phyloP scores from a whole-genome alignment of 1,140 invertebrate genomes.

The Phortica variegata region DNA sequence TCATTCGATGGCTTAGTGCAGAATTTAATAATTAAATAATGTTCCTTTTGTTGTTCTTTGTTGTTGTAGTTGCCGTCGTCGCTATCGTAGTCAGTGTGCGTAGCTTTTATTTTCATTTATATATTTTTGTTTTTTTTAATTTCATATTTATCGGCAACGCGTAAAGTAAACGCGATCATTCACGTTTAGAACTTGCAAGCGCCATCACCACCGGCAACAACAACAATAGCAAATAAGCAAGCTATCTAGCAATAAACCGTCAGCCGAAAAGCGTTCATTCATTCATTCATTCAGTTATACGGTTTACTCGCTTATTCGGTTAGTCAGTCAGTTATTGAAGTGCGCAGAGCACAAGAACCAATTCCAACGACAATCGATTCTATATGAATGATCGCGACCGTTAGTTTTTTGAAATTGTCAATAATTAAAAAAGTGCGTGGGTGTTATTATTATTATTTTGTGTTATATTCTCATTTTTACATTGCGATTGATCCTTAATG shows the following conservation, averaged over 20 bases:
- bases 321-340: conserved; percentile 2
- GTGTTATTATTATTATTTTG: too few relatives aligned
- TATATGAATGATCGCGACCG: too few relatives aligned
- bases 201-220: background rate
- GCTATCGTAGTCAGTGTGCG: conserved; percentile 1
- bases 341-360: conserved; percentile 9
- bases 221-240: background rate
- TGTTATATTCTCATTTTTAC: too few relatives aligned
- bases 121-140: conserved; percentile 24
- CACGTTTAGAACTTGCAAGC: conserved; percentile 23
- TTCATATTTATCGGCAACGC: conserved; percentile 42
- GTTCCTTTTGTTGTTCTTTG: conserved; percentile 26
- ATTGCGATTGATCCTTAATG: too few relatives aligned
- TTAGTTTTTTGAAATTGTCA: too few relatives aligned
- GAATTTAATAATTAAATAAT: conserved; percentile 37
- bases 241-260: too few relatives aligned
- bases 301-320: background rate
- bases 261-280: too few relatives aligned
- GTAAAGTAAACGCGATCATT: conserved; percentile 38
- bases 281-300: background rate
- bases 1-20: conserved; percentile 3
- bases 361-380: too few relatives aligned
- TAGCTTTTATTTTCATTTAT: background rate
- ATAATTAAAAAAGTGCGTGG: too few relatives aligned
- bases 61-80: background rate